phyloP scores from a whole-genome alignment of 1,140 invertebrate species.

The Drosophila repleta region DNA sequence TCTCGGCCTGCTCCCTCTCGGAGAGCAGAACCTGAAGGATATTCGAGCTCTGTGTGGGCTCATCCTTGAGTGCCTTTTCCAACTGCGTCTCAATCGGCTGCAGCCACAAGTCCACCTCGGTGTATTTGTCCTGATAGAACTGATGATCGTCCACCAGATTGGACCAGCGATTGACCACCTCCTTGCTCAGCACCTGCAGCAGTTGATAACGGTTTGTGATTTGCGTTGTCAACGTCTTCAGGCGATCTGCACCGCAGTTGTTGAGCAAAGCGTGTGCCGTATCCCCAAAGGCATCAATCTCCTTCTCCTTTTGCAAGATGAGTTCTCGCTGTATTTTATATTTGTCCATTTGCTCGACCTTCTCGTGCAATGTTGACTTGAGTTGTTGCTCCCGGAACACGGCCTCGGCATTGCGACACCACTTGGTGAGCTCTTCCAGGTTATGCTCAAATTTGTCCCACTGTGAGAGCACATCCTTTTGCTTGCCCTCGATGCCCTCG shows the following conservation, averaged over 20 bases:
- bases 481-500: conserved; percentile 87
- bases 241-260: conserved; percentile 91
- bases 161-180: conserved; percentile 94
- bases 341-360: conserved; percentile 89
- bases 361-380: conserved; percentile 91
- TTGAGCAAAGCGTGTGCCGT: conserved; percentile 94
- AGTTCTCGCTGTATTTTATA: conserved; percentile 90
- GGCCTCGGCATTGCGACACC: conserved; percentile 93
- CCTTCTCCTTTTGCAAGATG: conserved; percentile 90
- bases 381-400: conserved; percentile 93
- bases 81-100: conserved; percentile 90
- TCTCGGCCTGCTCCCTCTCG: conserved; percentile 93
- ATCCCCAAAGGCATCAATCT: conserved; percentile 95
- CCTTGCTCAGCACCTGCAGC: conserved; percentile 92
- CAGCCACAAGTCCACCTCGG: conserved; percentile 91
- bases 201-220: conserved; percentile 95
- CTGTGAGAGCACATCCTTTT: conserved; percentile 90
- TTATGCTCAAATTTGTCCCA: conserved; percentile 95
- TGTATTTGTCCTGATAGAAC: conserved; percentile 90
- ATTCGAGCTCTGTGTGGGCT: conserved; percentile 85
- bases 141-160: conserved; percentile 93
- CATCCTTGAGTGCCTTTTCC: conserved; percentile 86
- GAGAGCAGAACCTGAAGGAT: conserved; percentile 90
- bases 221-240: conserved; percentile 95
- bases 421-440: conserved; percentile 91